phyloP scores from a whole-genome alignment of 2,797 vertebrate genomes.

The Rallus crepitans region DNA sequence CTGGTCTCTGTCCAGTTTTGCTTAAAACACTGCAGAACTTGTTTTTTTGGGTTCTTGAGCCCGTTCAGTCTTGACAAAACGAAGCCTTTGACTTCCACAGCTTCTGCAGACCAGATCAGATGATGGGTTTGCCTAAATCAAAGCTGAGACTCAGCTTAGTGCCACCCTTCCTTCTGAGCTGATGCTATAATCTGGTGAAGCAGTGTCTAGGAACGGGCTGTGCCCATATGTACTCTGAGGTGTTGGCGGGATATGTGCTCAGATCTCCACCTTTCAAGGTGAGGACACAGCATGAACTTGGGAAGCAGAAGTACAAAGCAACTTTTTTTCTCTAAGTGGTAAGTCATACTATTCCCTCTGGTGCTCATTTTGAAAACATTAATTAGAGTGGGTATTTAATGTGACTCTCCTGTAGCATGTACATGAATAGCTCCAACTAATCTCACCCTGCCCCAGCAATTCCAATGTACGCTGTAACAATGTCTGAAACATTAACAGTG shows the following conservation, averaged over 20 bases:
- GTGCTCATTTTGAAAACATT: constrained; percentile 44
- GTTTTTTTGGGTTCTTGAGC: background rate
- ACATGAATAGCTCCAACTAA: constrained; percentile 46
- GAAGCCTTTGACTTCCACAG: background rate
- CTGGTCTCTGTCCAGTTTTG: background rate
- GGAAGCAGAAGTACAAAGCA: constrained; percentile 8
- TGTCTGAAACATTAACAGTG: constrained; percentile 65
- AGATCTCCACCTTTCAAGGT: background rate
- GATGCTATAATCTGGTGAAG: background rate
- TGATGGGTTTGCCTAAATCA: background rate
- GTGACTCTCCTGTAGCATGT: constrained; percentile 48
- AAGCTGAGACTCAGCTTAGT: background rate
- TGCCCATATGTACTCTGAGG: background rate
- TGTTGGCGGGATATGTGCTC: background rate
- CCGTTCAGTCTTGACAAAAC: background rate
- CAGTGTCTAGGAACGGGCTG: background rate
- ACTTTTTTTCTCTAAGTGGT: background rate
- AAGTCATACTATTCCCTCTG: constrained; percentile 8
- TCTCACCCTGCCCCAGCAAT: constrained; percentile 54
- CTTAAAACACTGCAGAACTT: background rate
- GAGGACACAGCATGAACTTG: background rate
- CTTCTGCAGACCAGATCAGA: background rate
- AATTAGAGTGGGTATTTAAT: constrained; percentile 61
- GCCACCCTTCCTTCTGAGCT: background rate
- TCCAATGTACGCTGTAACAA: constrained; percentile 40